These are phyloP conservation scores for Apis laboriosa DNA, from an alignment of 1,140 invertebrate species.

Conservation along the genomic window DNA sequence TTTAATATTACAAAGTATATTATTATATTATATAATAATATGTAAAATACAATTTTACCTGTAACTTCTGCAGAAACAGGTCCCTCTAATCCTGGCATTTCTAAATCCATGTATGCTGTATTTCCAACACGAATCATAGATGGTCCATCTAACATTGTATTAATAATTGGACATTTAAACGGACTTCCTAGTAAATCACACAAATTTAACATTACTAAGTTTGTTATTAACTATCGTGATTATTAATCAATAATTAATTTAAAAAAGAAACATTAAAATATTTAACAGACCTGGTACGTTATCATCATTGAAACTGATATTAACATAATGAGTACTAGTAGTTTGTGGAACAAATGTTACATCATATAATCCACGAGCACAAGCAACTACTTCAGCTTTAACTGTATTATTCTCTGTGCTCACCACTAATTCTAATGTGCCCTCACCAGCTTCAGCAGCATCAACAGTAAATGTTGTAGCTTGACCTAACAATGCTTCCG, in stretches of 20 bases:
- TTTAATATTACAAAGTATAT: slow-evolving; percentile 1
- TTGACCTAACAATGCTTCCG: slow-evolving; percentile 85
- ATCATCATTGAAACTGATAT: slow-evolving; percentile 98
- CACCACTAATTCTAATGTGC: slow-evolving; percentile 96
- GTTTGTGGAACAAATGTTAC: slow-evolving; percentile 97
- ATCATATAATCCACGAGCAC: slow-evolving; percentile 95
- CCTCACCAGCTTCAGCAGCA: slow-evolving; percentile 96
- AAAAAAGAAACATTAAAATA: background rate
- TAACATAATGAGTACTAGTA: slow-evolving; percentile 94
- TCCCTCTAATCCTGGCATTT: slow-evolving; percentile 76
- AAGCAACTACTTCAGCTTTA: slow-evolving; percentile 93
- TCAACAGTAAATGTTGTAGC: slow-evolving; percentile 96
- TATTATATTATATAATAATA: background rate
- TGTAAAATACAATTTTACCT: slow-evolving; percentile 56
- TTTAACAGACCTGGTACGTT: slow-evolving; percentile 86
- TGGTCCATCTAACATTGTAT: slow-evolving; percentile 78
- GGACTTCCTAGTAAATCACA: slow-evolving; percentile 87
- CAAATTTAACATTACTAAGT: background rate
- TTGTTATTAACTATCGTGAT: background rate
- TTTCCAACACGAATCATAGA: slow-evolving; percentile 80
- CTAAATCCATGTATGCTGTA: slow-evolving; percentile 82
- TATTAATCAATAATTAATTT: background rate
- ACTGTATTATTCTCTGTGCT: slow-evolving; percentile 94
- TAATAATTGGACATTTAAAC: slow-evolving; percentile 86
- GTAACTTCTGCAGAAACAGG: slow-evolving; percentile 78